phyloP scores from a whole-genome alignment of 2,113 vertebrate genomes.

The Nothoprocta perdicaria region DNA sequence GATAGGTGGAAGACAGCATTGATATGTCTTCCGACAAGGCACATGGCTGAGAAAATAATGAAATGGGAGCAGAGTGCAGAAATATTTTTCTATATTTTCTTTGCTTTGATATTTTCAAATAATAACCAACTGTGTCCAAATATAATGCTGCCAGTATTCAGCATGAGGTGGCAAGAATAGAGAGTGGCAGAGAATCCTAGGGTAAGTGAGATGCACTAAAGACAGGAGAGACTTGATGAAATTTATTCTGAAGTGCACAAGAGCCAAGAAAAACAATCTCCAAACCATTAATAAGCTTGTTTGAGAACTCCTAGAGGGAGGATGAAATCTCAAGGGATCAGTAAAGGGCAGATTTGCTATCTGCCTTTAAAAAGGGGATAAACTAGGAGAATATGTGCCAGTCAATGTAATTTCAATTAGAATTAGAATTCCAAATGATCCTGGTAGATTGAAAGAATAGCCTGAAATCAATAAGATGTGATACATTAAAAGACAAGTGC shows the following conservation, averaged over 20 bases:
- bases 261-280: constrained; percentile 54
- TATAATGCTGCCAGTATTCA: neutral
- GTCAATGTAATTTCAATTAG: constrained; percentile 59
- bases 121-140: neutral
- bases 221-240: neutral
- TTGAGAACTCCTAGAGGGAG: constrained; percentile 45
- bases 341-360: constrained; percentile 26
- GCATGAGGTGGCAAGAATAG: neutral
- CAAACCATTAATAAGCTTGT: constrained; percentile 47
- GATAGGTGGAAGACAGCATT: neutral
- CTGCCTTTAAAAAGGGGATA: constrained; percentile 38
- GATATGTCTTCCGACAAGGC: neutral
- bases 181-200: neutral
- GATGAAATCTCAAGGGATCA: neutral
- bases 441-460: constrained; percentile 48
- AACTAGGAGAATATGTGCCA: neutral
- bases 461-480: constrained; percentile 53
- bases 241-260: constrained; percentile 15
- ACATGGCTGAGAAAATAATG: neutral
- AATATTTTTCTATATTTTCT: neutral
- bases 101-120: neutral
- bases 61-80: neutral
- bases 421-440: constrained; percentile 48
- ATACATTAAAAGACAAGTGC: constrained; percentile 50
- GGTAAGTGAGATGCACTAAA: constrained; percentile 10